phyloP scores from a whole-genome alignment of 1,140 invertebrate species.

The Plectus sambesii region DNA sequence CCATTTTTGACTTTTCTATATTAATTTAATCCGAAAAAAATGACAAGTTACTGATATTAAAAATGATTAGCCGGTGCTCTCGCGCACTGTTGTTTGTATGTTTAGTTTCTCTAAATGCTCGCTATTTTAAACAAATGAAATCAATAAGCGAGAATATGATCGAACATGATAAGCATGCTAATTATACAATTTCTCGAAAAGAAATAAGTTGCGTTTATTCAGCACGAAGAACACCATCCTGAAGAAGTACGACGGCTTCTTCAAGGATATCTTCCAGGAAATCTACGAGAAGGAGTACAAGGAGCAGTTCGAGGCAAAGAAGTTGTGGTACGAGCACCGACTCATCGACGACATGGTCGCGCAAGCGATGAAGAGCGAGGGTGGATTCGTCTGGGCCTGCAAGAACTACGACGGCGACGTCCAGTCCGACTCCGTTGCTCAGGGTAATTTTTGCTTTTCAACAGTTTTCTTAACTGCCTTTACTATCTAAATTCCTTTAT shows the following conservation, averaged over 20 bases:
- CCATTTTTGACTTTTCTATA: too few species aligned
- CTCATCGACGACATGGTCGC: conserved; percentile 99
- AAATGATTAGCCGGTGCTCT: too few species aligned
- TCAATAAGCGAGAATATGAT: too few species aligned
- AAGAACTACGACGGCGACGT: conserved; percentile 99
- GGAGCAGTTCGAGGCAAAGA: conserved; percentile 64
- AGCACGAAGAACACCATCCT: conserved; percentile 97
- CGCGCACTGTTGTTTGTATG: not conserved
- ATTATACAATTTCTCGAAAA: not conserved
- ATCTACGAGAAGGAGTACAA: conserved; percentile 89
- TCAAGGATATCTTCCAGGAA: conserved; percentile 97
- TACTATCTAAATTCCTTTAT: conserved; percentile 9
- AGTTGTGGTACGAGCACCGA: conserved; percentile 91
- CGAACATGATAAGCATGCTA: not conserved
- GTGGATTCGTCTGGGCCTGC: conserved; percentile 96
- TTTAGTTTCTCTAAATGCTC: conserved; percentile 1
- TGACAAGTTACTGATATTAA: too few species aligned
- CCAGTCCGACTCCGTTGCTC: conserved; percentile 89
- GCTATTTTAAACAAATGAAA: conserved; percentile 9
- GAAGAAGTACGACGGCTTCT: conserved; percentile 92
- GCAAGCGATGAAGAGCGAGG: conserved; percentile 91
- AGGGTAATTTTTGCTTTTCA: conserved; percentile 57
- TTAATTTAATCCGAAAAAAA: too few species aligned
- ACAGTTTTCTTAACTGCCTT: not conserved
- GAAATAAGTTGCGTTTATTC: conserved; percentile 18